Percentiles rank a stretch among this genome's conserved stretches.
These are phyloP conservation scores for Pachypanchax playfairii DNA, from an alignment of 2,113 vertebrate species.

Conservation along the genomic window DNA sequence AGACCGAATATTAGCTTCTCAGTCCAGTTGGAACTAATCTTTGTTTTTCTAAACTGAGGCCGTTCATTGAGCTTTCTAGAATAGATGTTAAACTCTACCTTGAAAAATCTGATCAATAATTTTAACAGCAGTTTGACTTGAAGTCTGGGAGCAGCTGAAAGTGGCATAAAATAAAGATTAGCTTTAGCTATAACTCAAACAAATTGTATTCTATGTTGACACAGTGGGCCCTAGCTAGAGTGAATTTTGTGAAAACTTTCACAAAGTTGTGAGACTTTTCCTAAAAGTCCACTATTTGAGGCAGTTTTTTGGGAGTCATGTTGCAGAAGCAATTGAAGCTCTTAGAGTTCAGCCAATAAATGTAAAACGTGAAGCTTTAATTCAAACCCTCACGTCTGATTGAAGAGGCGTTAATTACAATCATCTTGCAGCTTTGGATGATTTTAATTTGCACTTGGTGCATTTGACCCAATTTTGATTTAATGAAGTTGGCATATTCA, in stretches of 20 bases:
- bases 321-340: slow-evolving; percentile 14
- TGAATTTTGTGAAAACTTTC: background rate
- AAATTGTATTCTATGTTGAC: no score
- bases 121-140: no score
- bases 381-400: slow-evolving; percentile 58
- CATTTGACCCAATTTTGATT: slow-evolving; percentile 63
- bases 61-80: no score
- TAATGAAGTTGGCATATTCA: slow-evolving; percentile 59
- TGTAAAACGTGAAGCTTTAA: slow-evolving; percentile 30
- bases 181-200: no score
- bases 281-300: background rate
- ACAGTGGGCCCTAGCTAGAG: no score
- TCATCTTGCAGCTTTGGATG: slow-evolving; percentile 48
- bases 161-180: no score
- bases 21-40: no score
- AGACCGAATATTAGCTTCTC: no score
- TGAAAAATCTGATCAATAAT: no score
- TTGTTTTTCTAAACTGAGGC: no score
- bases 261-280: background rate
- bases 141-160: no score
- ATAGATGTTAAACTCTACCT: no score
- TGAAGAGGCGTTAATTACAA: slow-evolving; percentile 70
- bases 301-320: slow-evolving; percentile 14
- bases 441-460: slow-evolving; percentile 61
- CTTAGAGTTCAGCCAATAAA: slow-evolving; percentile 21